Evolutionary conservation across 2,888 invertebrate species (phyloP).

Genomic region (Scaptomyza polygonia): DNA sequence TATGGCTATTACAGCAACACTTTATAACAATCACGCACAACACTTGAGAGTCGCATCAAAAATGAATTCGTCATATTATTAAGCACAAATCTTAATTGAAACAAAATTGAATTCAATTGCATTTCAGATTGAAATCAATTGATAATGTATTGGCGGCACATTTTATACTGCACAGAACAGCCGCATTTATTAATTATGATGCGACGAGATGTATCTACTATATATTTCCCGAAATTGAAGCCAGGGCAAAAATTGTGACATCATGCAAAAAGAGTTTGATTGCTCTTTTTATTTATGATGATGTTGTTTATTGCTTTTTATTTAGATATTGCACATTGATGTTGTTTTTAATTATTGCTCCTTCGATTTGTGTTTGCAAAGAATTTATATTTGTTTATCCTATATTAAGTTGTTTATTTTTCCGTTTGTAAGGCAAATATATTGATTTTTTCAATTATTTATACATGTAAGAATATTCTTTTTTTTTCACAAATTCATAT

Average conservation of each 20-base stretch:
- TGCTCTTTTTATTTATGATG: conserved; percentile 1
- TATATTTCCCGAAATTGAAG: conserved; percentile 13
- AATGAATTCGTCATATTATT: conserved; percentile 68
- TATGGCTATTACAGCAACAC: conserved; percentile 44
- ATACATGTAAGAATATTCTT: not conserved
- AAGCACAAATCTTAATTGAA: conserved; percentile 56
- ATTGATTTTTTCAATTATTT: not conserved
- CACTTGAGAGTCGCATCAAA: conserved; percentile 30
- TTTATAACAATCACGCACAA: conserved; percentile 44
- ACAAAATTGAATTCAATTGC: conserved; percentile 76
- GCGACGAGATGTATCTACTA: conserved; percentile 44
- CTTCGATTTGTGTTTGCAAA: not conserved
- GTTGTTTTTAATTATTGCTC: not conserved
- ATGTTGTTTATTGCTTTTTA: not conserved
- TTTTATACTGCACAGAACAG: conserved; percentile 49
- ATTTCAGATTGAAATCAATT: conserved; percentile 77
- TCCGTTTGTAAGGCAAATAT: not conserved
- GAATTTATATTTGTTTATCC: not conserved
- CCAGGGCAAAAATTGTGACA: conserved; percentile 41
- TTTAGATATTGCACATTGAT: not conserved
- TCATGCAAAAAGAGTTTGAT: conserved; percentile 55
- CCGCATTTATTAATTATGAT: conserved; percentile 38
- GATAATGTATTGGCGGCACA: conserved; percentile 64
- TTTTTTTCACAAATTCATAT: not conserved
- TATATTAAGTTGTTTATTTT: not conserved